A percentile compares a stretch with the other conserved stretches of the same genome.
Conservation (phyloP, 2,888 invertebrate species). For the Scaptomyza flava region DNA sequence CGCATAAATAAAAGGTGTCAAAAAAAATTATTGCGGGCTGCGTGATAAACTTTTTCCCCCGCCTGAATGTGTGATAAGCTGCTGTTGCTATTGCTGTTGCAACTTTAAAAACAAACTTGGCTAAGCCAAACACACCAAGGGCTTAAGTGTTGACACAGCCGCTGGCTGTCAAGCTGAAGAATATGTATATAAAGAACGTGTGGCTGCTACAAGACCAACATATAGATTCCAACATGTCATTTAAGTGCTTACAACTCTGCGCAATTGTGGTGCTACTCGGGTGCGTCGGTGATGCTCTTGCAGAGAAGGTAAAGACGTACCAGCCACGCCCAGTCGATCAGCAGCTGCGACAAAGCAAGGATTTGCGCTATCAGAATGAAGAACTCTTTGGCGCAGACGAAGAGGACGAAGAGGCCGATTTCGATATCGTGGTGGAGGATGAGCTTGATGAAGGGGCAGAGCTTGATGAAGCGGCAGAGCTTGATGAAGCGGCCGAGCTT, state of each 20-base stretch:
- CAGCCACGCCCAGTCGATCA: constrained; percentile 30
- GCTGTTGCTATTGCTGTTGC: constrained; percentile 40
- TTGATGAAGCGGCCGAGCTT: neutral
- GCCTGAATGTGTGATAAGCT: constrained; percentile 33
- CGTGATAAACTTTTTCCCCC: constrained; percentile 46
- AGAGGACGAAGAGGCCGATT: constrained; percentile 45
- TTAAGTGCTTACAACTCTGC: constrained; percentile 54
- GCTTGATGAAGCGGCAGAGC: constrained; percentile 6
- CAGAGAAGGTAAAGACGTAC: constrained; percentile 21
- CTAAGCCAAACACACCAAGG: neutral
- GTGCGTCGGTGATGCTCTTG: constrained; percentile 31
- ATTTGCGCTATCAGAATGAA: constrained; percentile 21
- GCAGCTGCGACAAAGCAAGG: constrained; percentile 30
- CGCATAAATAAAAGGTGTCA: constrained; percentile 74
- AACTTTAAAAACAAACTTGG: constrained; percentile 45
- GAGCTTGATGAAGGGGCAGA: constrained; percentile 17
- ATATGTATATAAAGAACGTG: constrained; percentile 50
- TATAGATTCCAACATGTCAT: constrained; percentile 50
- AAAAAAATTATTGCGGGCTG: constrained; percentile 51
- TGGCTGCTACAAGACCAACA: constrained; percentile 39
- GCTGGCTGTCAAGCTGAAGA: constrained; percentile 10
- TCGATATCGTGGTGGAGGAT: constrained; percentile 45
- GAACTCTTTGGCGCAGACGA: constrained; percentile 31
- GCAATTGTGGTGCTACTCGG: constrained; percentile 49
- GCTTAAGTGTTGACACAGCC: constrained; percentile 55